Percentiles rank a stretch among this genome's conserved stretches.
Conservation (phyloP, 2,113 vertebrate genomes). For the Podarcis raffonei region DNA sequence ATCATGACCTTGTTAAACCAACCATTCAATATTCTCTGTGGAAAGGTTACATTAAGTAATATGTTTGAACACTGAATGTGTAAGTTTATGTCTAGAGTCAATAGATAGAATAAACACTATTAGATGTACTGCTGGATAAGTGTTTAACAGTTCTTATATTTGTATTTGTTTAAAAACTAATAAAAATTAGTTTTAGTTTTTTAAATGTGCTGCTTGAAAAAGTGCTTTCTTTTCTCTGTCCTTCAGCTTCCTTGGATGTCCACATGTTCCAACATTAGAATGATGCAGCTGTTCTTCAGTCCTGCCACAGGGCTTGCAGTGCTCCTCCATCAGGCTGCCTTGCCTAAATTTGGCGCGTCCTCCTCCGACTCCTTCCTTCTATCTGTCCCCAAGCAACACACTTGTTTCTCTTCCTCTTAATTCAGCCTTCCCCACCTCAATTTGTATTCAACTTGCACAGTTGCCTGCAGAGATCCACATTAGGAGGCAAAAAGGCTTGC, state of each 20-base stretch:
- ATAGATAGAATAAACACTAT: no score
- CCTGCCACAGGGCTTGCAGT: background rate
- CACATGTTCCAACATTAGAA: background rate
- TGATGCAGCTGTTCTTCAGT: background rate
- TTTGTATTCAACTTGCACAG: background rate
- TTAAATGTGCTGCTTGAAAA: no score
- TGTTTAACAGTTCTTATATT: no score
- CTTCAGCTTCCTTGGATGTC: background rate
- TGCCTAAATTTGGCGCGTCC: no score
- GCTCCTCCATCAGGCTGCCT: background rate
- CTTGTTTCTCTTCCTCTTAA: background rate
- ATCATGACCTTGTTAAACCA: no score
- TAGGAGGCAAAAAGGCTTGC: background rate
- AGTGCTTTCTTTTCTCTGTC: background rate
- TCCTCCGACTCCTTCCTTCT: background rate
- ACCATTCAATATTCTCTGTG: no score
- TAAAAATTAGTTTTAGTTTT: no score
- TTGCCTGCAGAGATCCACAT: background rate
- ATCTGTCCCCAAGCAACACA: background rate
- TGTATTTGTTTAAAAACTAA: no score
- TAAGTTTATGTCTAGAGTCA: no score
- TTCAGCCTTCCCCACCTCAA: background rate
- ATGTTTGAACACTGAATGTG: no score
- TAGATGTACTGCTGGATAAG: no score
- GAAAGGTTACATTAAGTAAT: no score